A percentile compares a stretch with the other conserved stretches of the same genome.
Evolutionary conservation across 2,888 invertebrate species (phyloP).

Genomic region (Acrobasis consociella): DNA sequence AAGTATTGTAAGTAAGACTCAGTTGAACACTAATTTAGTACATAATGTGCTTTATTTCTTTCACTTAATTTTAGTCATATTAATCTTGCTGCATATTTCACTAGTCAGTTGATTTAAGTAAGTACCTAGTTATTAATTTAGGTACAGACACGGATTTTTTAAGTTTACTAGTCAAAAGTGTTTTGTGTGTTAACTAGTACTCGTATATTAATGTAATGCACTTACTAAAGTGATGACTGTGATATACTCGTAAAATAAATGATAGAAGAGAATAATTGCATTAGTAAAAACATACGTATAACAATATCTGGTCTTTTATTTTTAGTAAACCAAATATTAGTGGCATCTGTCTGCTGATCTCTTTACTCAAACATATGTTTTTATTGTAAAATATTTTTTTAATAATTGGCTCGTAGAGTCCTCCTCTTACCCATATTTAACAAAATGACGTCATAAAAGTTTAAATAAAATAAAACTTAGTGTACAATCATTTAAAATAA

Average conservation of each 20-base stretch:
- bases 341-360: no score
- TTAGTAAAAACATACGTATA: constrained; percentile 62
- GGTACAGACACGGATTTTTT: no score
- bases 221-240: constrained; percentile 81
- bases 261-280: constrained; percentile 62
- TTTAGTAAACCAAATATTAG: background rate
- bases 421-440: no score
- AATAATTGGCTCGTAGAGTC: no score
- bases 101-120: constrained; percentile 31
- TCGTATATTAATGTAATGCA: constrained; percentile 66
- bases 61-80: background rate
- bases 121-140: constrained; percentile 11
- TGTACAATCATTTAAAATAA: no score
- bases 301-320: constrained; percentile 42
- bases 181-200: constrained; percentile 40
- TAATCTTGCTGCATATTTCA: constrained; percentile 8
- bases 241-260: constrained; percentile 75
- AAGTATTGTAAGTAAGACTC: no score
- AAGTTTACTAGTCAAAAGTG: constrained; percentile 37
- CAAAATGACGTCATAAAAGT: no score
- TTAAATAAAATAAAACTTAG: no score
- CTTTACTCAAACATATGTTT: no score
- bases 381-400: no score
- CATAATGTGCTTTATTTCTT: no score
- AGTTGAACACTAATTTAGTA: no score